Evolutionary conservation across 1,140 invertebrate genomes (phyloP).

Genomic region (Megalopta genalis): DNA sequence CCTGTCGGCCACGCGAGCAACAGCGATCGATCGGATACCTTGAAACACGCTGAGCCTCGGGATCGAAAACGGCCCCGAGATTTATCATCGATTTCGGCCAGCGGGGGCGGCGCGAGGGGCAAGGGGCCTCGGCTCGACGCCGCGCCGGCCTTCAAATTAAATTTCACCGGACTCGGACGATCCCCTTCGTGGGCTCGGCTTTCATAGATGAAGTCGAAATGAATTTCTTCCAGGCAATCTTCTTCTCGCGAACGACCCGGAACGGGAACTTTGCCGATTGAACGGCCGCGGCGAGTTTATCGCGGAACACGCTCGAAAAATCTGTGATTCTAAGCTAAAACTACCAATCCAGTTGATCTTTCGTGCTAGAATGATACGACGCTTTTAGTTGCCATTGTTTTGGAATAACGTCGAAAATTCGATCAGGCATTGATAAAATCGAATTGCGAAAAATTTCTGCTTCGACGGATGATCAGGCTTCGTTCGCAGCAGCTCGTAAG

Average conservation of each 20-base stretch:
- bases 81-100: not conserved
- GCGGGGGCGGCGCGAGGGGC: not conserved
- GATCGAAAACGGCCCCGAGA: not conserved
- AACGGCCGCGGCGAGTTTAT: too few relatives aligned
- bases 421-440: too few relatives aligned
- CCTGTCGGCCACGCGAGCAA: not conserved
- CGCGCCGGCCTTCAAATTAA: not conserved
- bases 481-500: too few relatives aligned
- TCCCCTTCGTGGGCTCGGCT: not conserved
- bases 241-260: not conserved
- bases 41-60: not conserved
- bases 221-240: conserved; percentile 9
- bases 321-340: too few relatives aligned
- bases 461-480: too few relatives aligned
- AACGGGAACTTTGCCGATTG: not conserved
- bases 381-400: too few relatives aligned
- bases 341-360: too few relatives aligned
- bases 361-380: too few relatives aligned
- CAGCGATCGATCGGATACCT: conserved; percentile 29
- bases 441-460: too few relatives aligned
- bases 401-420: too few relatives aligned
- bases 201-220: not conserved
- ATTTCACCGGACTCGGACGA: too few relatives aligned
- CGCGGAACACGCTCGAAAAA: too few relatives aligned
- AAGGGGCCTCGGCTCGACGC: not conserved